phyloP scores from a whole-genome alignment of 1,140 invertebrate genomes.

The Riptortus pedestris region DNA sequence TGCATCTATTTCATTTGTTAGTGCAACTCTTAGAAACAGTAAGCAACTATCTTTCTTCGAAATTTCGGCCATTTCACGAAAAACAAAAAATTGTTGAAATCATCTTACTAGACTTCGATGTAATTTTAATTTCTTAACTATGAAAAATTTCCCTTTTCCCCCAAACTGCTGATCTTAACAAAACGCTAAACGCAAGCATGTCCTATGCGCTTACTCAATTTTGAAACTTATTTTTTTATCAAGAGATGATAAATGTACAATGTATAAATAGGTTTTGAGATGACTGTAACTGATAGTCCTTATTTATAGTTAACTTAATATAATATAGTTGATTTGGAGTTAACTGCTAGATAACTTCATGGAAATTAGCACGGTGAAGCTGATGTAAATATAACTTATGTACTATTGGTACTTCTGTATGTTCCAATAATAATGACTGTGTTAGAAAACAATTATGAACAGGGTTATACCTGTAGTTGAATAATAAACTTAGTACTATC shows the following conservation, averaged over 20 bases:
- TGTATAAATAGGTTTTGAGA: constrained; percentile 10
- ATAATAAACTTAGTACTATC: no score
- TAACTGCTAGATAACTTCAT: not conserved
- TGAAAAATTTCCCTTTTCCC: no score
- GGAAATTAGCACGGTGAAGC: not conserved
- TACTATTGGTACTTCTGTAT: not conserved
- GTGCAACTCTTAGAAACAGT: no score
- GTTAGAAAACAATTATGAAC: constrained; percentile 7
- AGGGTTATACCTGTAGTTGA: constrained; percentile 5
- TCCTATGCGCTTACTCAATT: constrained; percentile 4
- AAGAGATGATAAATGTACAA: constrained; percentile 7
- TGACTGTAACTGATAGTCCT: constrained; percentile 3
- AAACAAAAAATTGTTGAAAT: no score
- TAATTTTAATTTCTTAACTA: no score
- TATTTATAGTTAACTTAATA: not conserved
- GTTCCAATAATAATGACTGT: not conserved
- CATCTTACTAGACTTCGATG: no score
- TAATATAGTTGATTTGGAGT: not conserved
- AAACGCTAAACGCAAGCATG: constrained; percentile 7
- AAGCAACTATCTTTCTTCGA: no score
- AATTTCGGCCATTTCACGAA: no score
- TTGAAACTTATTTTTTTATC: constrained; percentile 6
- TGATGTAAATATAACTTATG: not conserved
- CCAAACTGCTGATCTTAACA: no score
- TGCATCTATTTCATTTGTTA: no score